Percentiles rank a stretch among this genome's conserved stretches.
Evolutionary conservation across 2,888 invertebrate genomes (phyloP).

Genomic region (Meliscaeva auricollis): DNA sequence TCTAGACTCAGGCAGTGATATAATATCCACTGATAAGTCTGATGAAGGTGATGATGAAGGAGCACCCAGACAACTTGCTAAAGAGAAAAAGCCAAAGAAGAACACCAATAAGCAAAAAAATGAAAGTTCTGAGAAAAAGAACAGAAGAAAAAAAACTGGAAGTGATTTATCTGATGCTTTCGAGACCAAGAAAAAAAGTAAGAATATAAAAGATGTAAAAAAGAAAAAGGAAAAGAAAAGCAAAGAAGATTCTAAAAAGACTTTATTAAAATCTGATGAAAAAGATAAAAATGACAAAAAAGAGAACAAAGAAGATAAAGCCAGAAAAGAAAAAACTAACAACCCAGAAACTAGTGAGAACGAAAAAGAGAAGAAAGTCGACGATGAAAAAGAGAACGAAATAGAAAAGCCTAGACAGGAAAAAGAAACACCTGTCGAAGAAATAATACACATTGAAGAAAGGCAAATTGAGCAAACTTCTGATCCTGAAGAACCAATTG

Average conservation of each 20-base stretch:
- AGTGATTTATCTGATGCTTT: neutral
- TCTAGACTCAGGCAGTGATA: slow-evolving; percentile 28
- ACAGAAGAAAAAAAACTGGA: neutral
- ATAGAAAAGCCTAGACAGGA: slow-evolving; percentile 7
- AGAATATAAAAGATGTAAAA: neutral
- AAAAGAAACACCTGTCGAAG: too few species aligned
- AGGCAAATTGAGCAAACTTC: neutral
- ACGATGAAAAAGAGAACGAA: neutral
- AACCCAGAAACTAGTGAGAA: neutral
- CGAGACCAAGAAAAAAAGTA: neutral
- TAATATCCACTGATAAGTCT: neutral
- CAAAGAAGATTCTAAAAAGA: slow-evolving; percentile 1
- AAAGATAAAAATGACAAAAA: neutral
- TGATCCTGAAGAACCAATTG: neutral
- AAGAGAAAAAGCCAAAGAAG: neutral
- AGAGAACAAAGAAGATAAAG: neutral
- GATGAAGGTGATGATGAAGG: slow-evolving; percentile 39
- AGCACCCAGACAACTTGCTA: neutral
- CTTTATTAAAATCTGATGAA: neutral
- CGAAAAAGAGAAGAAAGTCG: neutral
- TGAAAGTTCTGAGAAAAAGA: slow-evolving; percentile 12
- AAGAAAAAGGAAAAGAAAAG: neutral
- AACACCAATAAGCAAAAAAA: slow-evolving; percentile 35
- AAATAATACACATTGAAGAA: neutral
- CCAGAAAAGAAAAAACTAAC: neutral